These are phyloP conservation scores for Megaceryle alcyon DNA, from an alignment of 2,797 vertebrate species.

Conservation along the genomic window DNA sequence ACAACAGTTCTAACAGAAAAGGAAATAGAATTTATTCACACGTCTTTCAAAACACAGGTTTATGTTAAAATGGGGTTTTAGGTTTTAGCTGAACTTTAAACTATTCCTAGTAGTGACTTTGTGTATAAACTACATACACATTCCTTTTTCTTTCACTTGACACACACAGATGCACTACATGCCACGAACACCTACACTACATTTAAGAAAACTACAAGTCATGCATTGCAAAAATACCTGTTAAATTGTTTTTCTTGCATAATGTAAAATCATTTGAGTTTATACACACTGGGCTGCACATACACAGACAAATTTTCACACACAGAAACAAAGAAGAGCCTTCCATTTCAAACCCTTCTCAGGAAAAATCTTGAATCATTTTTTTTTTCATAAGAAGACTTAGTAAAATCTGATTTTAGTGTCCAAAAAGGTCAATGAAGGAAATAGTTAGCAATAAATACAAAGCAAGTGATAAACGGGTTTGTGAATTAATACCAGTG, in stretches of 20 bases:
- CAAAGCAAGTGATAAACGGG: background rate
- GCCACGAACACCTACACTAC: conserved; percentile 33
- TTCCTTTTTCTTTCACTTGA: background rate
- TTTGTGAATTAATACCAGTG: background rate
- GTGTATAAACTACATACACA: background rate
- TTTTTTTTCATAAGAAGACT: background rate
- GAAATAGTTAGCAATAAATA: background rate
- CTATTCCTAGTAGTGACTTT: background rate
- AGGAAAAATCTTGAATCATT: background rate
- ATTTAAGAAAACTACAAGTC: background rate
- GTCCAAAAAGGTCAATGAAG: background rate
- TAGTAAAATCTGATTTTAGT: background rate
- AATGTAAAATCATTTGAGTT: background rate
- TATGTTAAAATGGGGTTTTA: background rate
- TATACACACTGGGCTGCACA: background rate
- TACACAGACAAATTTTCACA: background rate
- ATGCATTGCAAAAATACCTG: conserved; percentile 34
- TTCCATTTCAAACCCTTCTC: conserved; percentile 20
- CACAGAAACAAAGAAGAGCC: background rate
- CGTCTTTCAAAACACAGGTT: background rate
- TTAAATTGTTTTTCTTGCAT: background rate
- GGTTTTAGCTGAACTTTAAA: background rate
- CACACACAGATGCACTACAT: conserved; percentile 43
- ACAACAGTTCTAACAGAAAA: conserved; percentile 89
- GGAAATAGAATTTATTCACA: background rate